These are phyloP conservation scores for Eublepharis macularius DNA, from an alignment of 2,113 vertebrate species.

Conservation along the genomic window DNA sequence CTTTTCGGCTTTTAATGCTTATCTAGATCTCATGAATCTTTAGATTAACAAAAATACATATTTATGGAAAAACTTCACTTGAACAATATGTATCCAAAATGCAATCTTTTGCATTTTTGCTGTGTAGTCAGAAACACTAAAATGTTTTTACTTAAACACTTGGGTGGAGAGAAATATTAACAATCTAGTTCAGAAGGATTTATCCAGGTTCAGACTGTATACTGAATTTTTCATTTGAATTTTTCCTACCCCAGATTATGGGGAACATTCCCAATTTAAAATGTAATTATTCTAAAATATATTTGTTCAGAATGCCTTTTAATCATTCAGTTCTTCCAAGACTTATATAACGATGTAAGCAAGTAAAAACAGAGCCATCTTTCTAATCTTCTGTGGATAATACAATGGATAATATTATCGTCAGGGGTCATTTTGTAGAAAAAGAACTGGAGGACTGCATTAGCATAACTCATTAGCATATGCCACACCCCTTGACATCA, in stretches of 20 bases:
- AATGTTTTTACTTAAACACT: background rate
- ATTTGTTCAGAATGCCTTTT: background rate
- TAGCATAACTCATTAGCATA: no score
- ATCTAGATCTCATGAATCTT: background rate
- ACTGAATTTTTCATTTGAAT: background rate
- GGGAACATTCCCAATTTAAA: background rate
- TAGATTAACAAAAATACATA: background rate
- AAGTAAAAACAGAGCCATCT: rapidly evolving
- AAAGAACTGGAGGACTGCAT: no score
- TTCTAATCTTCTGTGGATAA: no score
- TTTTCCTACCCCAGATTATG: background rate
- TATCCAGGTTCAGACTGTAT: background rate
- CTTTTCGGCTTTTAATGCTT: background rate
- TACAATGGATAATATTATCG: no score
- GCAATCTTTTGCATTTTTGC: background rate
- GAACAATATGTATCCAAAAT: rapidly evolving
- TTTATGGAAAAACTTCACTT: background rate
- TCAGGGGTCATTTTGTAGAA: no score
- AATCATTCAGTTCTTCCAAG: background rate
- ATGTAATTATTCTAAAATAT: background rate
- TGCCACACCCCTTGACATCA: no score
- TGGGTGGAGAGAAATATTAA: background rate
- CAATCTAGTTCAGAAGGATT: background rate
- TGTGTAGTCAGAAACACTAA: background rate
- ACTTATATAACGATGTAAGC: background rate